These are phyloP conservation scores for Thamnophis elegans DNA, from an alignment of 2,797 vertebrate species.

Conservation along the genomic window DNA sequence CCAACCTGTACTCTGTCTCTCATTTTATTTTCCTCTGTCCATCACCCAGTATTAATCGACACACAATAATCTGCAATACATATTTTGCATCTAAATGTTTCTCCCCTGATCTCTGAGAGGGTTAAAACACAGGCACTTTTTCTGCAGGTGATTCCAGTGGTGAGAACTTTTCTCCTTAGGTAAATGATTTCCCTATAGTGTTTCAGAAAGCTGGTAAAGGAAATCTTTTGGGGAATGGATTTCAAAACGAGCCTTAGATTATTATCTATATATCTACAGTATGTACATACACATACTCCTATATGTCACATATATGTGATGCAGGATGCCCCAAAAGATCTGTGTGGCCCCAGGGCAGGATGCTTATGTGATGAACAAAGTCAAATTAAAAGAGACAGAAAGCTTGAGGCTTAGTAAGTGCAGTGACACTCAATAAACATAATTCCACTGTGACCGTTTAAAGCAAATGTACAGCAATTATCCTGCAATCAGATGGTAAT, in stretches of 20 bases:
- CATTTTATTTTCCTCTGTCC: not conserved
- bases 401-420: not conserved
- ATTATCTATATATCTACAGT: not conserved
- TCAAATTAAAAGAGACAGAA: not conserved
- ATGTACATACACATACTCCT: not conserved
- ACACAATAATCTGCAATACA: not conserved
- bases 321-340: not conserved
- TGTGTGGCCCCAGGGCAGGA: not conserved
- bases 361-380: not conserved
- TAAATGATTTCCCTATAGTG: not conserved
- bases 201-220: not conserved
- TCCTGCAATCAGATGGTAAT: constrained; percentile 25
- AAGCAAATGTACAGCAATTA: constrained; percentile 20
- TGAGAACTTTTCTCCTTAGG: not conserved
- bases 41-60: not conserved
- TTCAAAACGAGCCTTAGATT: not conserved
- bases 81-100: not conserved
- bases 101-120: no score
- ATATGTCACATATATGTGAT: not conserved
- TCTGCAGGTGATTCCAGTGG: not conserved
- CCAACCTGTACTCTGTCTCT: not conserved
- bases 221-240: not conserved
- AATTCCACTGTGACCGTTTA: constrained; percentile 1
- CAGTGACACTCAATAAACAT: not conserved
- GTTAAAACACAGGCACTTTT: not conserved